A percentile compares a stretch with the other conserved stretches of the same genome.
Conservation (phyloP, 2,888 invertebrate species). For the Eupelmus urozonus region DNA sequence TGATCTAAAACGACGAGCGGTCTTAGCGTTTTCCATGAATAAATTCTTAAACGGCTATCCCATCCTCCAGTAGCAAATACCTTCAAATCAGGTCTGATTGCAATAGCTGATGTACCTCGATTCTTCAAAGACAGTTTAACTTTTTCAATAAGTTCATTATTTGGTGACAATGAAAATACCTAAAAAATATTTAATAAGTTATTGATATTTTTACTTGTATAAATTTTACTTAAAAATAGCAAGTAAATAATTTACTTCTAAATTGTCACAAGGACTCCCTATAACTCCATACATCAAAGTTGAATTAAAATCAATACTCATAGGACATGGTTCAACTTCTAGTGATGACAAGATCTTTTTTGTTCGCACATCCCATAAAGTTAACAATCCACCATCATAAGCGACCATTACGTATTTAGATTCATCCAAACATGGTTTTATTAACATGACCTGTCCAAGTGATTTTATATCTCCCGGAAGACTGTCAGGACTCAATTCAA, state of each 20-base stretch:
- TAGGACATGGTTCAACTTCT: slow-evolving; percentile 82
- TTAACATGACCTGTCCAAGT: slow-evolving; percentile 83
- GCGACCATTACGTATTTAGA: slow-evolving; percentile 79
- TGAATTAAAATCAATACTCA: slow-evolving; percentile 85
- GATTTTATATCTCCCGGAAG: slow-evolving; percentile 58
- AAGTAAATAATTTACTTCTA: slow-evolving; percentile 78
- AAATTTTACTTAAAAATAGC: too few species aligned
- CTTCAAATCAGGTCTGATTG: slow-evolving; percentile 84
- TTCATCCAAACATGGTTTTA: slow-evolving; percentile 79
- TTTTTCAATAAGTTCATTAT: slow-evolving; percentile 72
- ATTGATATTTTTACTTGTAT: slow-evolving; percentile 4
- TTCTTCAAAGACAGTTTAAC: slow-evolving; percentile 84
- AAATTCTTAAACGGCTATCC: slow-evolving; percentile 87
- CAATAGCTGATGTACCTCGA: slow-evolving; percentile 85
- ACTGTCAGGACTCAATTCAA: slow-evolving; percentile 66
- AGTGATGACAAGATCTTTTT: slow-evolving; percentile 80
- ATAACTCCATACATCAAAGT: slow-evolving; percentile 83
- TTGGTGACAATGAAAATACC: slow-evolving; percentile 70
- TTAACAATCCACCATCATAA: slow-evolving; percentile 86
- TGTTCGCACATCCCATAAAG: slow-evolving; percentile 85
- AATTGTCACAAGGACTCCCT: slow-evolving; percentile 82
- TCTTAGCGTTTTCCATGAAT: slow-evolving; percentile 87
- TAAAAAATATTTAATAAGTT: slow-evolving; percentile 58
- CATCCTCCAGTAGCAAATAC: slow-evolving; percentile 87
- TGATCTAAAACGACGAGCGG: slow-evolving; percentile 86